These are phyloP conservation scores for Holcopasites calliopsidis DNA, from an alignment of 1,140 invertebrate genomes.

Conservation along the genomic window DNA sequence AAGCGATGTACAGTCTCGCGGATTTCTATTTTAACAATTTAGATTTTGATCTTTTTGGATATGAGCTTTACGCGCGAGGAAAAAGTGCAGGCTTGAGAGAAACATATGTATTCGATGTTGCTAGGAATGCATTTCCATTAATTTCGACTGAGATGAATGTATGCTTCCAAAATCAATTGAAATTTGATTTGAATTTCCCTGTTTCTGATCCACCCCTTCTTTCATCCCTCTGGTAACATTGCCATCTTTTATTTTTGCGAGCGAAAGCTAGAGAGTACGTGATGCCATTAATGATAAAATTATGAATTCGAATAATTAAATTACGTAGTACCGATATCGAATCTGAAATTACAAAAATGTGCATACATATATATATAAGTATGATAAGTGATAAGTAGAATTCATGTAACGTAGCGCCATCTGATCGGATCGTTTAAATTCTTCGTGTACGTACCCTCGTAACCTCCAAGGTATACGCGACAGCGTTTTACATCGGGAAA, in stretches of 20 bases:
- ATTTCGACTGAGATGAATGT: conserved; percentile 14
- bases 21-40: neutral
- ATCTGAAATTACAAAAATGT: conserved; percentile 20
- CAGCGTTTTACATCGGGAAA: conserved; percentile 33
- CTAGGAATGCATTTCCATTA: neutral
- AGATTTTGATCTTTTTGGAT: neutral
- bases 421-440: conserved; percentile 42
- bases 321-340: conserved; percentile 49
- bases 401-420: conserved; percentile 40
- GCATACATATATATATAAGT: neutral
- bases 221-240: conserved; percentile 33
- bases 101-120: neutral
- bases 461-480: conserved; percentile 34
- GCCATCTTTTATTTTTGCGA: conserved; percentile 20
- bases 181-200: conserved; percentile 19
- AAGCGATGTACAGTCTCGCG: neutral
- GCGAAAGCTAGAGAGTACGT: conserved; percentile 49
- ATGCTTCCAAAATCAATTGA: conserved; percentile 44
- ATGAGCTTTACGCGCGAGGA: neutral
- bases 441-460: conserved; percentile 24
- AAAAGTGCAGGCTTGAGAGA: neutral
- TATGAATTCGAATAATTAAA: conserved; percentile 64
- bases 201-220: conserved; percentile 11
- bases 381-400: no score
- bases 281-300: conserved; percentile 54